Conservation (phyloP, 2,888 invertebrate species). For the Eilema caniola region DNA sequence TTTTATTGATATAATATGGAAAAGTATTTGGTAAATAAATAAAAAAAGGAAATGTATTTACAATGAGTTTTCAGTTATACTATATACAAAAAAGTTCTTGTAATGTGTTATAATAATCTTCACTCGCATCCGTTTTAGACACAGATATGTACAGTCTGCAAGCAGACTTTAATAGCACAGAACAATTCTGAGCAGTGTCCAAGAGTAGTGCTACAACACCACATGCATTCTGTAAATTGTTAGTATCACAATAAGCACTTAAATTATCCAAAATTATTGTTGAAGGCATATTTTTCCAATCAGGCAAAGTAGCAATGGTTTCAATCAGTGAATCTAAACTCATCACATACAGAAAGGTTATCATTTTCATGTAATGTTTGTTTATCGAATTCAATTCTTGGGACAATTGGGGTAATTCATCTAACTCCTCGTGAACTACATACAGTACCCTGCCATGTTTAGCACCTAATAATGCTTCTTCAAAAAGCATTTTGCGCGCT, state of each 20-base stretch:
- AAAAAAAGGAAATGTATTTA: not conserved
- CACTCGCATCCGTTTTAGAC: slow-evolving; percentile 58
- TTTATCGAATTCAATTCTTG: slow-evolving; percentile 70
- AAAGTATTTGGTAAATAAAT: not conserved
- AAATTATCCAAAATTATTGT: slow-evolving; percentile 78
- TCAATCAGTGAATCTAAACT: slow-evolving; percentile 70
- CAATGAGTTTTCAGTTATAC: slow-evolving; percentile 1
- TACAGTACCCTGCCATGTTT: slow-evolving; percentile 77
- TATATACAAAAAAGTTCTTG: slow-evolving; percentile 47
- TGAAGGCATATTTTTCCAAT: slow-evolving; percentile 75
- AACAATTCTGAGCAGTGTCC: slow-evolving; percentile 69
- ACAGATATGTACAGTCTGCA: slow-evolving; percentile 68
- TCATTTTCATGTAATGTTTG: slow-evolving; percentile 79
- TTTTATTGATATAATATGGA: not conserved
- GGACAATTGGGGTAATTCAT: slow-evolving; percentile 75
- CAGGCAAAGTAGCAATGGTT: slow-evolving; percentile 68
- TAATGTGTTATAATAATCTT: slow-evolving; percentile 62
- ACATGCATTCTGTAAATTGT: slow-evolving; percentile 71
- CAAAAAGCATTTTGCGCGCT: slow-evolving; percentile 74
- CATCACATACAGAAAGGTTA: slow-evolving; percentile 77
- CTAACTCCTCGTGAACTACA: slow-evolving; percentile 72
- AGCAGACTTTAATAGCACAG: slow-evolving; percentile 51
- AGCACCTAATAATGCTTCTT: slow-evolving; percentile 68
- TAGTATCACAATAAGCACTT: slow-evolving; percentile 64
- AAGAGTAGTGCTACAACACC: slow-evolving; percentile 70